Base-by-base conservation (phyloP, 2,888 invertebrate genomes). In the Thelaira solivaga region DNA sequence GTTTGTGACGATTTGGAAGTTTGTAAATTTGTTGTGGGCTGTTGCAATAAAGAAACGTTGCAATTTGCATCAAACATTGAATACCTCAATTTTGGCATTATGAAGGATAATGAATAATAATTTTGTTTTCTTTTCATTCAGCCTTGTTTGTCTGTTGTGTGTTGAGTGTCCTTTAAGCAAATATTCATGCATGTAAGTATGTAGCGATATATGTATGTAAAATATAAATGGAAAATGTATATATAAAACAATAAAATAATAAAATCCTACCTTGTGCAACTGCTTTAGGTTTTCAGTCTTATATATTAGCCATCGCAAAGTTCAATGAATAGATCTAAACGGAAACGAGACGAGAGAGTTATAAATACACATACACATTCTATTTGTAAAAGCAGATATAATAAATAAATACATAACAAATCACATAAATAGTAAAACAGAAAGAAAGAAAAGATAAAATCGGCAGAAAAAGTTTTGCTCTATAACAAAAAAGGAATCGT, bases 301-400 rank as follows among this genome's bases (percentile, higher is more conserved):
- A 86, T 85, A 86, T 86, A 87, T 86, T 86, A 87, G 86, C 86
- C 86, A 86, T 86, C 85, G 86, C 86, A 86, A 86, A 86, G 86
- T 86, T 86, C 87, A 86, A 86, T 86, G 86, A 86, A 87, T 86
- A 86, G 84, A 86, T 86, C 86, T 86, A 86, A 86, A 84, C 85
- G 83, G 76, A 82, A 82, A 80, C 84, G 85, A 85, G 83, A 83
- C 85, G 84, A 86, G 83, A 86, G 83, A 85, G 82, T 86, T 74
- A 81, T 82, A 86, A 67, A 55, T 34, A 34, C 67, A 68, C 18
- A 53, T 7, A 31, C 16, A 53, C 31, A 55, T 43, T 43, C 4
- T 59, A 11, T 34, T 67, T 55, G 6, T 43, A 53, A 16, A 76
- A 77, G 79, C 36, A 73, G 57, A 29, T 47, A 18, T 18, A 49